Evolutionary conservation across 2,888 invertebrate species (phyloP), one percentile per base, ranked within the genome.

Genomic region (Empis livida): DNA sequence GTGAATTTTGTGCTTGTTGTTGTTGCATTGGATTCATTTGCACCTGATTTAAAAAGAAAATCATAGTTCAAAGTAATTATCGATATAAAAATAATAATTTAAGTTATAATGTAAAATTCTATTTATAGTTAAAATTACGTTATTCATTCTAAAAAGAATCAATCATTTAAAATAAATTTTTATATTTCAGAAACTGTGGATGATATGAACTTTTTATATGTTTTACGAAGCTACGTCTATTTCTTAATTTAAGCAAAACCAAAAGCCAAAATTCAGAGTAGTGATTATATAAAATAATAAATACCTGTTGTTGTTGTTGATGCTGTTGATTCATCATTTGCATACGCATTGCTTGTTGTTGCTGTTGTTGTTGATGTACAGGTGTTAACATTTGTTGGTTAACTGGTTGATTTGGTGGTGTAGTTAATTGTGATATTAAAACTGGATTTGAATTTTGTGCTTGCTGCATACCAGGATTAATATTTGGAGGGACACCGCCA

Each of bases 351-450:
- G 58, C 59, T 45, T 61, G 61, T 23, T 61, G 63, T 46, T 59
- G 62, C 42, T 61, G 61, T 23, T 61, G 63, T 23, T 51, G 53
- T 31, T 39, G 53, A 27, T 53, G 57, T 46, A 8, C 39, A 46
- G 54, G 42, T 45, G 52, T 48, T 43, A 61, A 37, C 54, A 55
- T 53, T 0, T 66, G 57, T 0, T 66, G 57, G 49, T 57, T 64
- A 1, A 65, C 61, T 2, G 59, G 57, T 51, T 65, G 67, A 54
- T 62, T 67, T 1, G 70, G 65, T 1, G 81, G 81, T 50, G 79
- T 76, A 56, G 79, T 77, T 1, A 79, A 68, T 58, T 80, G 79
- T 10, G 82, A 76, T 49, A 78, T 74, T 1, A 79, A 67, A 10
- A 78, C 79, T 58, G 78, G 59, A 66, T 70, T 67, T 6, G 66